Conservation (phyloP, 2,113 vertebrate genomes). For the Heterocephalus glaber region DNA sequence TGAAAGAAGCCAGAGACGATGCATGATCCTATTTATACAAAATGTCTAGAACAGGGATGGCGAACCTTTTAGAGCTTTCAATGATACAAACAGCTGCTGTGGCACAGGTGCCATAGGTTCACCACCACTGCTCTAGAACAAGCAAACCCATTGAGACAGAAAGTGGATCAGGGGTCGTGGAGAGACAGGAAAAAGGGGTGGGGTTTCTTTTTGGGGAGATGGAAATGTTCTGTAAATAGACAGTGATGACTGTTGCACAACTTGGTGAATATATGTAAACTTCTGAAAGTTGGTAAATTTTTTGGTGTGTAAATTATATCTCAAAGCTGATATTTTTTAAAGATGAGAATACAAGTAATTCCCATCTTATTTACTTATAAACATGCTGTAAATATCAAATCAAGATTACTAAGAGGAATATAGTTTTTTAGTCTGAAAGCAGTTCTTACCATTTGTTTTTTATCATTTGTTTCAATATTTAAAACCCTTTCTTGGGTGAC, state of each 20-base stretch:
- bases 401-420: not conserved
- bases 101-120: not conserved
- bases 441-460: not conserved
- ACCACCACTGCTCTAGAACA: not conserved
- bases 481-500: not conserved
- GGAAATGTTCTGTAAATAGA: not conserved
- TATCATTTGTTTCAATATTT: not conserved
- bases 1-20: not conserved
- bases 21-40: not conserved
- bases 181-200: not conserved
- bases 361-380: not conserved
- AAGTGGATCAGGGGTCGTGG: not conserved
- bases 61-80: not conserved
- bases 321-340: not conserved
- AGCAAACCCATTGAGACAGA: not conserved
- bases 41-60: not conserved
- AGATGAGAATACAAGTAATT: not conserved
- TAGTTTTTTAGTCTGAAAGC: slow-evolving; percentile 3
- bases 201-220: not conserved
- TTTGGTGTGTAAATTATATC: not conserved
- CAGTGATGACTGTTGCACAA: not conserved
- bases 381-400: not conserved
- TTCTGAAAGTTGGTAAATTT: not conserved
- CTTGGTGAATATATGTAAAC: not conserved
- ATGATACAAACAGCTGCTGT: not conserved